These are phyloP conservation scores for Turnix velox DNA, from an alignment of 2,113 vertebrate genomes.

Conservation along the genomic window DNA sequence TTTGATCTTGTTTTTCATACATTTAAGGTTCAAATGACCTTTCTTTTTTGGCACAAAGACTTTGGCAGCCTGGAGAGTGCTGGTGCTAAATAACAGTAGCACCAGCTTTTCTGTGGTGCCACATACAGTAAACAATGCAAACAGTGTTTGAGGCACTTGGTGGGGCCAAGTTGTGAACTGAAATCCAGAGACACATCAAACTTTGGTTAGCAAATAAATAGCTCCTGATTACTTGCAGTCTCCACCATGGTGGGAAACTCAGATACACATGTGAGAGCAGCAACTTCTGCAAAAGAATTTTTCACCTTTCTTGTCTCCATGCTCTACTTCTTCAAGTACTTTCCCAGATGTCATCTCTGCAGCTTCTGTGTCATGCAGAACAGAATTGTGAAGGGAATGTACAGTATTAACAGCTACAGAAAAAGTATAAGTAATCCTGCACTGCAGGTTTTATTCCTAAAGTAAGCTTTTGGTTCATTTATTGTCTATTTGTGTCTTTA, in stretches of 20 bases:
- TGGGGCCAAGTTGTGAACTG: neutral
- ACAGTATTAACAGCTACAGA: neutral
- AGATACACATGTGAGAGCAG: neutral
- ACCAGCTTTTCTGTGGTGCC: constrained; percentile 36
- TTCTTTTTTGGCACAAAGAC: constrained; percentile 38
- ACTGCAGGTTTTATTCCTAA: neutral
- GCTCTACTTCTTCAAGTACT: neutral
- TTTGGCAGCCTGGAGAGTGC: constrained; percentile 31
- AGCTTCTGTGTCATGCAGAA: neutral
- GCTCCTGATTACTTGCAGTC: neutral
- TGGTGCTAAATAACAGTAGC: constrained; percentile 62
- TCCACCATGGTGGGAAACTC: neutral
- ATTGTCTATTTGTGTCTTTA: neutral
- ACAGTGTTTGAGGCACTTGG: constrained; percentile 13
- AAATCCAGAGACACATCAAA: neutral
- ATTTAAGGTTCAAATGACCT: constrained; percentile 33
- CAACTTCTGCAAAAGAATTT: neutral
- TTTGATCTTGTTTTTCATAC: constrained; percentile 50
- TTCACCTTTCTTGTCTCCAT: neutral
- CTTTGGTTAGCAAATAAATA: constrained; percentile 3
- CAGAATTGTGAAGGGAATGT: neutral
- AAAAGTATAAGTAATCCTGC: neutral
- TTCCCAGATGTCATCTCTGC: neutral
- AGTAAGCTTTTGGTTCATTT: neutral
- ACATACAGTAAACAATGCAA: constrained; percentile 34